phyloP scores from a whole-genome alignment of 2,797 vertebrate species.

The Lepilemur ruficaudatus region DNA sequence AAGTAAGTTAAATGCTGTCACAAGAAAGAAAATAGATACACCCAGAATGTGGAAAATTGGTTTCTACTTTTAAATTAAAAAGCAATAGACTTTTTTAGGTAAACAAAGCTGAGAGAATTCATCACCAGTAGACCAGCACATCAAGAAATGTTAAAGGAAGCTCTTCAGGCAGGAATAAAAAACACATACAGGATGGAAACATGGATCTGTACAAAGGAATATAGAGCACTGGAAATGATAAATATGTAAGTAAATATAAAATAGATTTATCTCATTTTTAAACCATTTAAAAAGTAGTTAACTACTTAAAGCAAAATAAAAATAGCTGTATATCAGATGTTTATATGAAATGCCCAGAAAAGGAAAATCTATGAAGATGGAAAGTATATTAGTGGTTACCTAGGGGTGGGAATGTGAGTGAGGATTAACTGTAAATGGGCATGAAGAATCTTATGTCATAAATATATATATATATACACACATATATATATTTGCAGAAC shows the following conservation, averaged over 20 bases:
- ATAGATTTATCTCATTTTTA: not conserved
- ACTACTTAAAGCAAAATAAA: not conserved
- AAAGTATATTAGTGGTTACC: not conserved
- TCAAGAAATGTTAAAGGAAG: not conserved
- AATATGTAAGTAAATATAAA: not conserved
- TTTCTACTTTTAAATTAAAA: not conserved
- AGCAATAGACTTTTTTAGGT: not conserved
- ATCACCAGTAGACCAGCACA: not conserved
- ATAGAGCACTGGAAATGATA: not conserved
- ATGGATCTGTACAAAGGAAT: not conserved
- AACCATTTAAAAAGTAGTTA: not conserved
- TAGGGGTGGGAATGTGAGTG: not conserved
- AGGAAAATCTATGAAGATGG: not conserved
- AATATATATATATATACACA: not conserved
- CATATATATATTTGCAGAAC: not conserved
- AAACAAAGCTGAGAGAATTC: not conserved
- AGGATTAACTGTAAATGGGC: not conserved
- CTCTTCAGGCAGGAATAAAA: not conserved
- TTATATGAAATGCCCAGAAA: not conserved
- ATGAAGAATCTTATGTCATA: not conserved
- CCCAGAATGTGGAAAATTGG: not conserved
- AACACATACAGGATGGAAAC: not conserved
- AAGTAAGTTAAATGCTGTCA: not conserved
- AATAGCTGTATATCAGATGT: not conserved
- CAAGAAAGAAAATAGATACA: not conserved